Percentiles rank a stretch among this genome's conserved stretches.
phyloP scores from a whole-genome alignment of 2,797 vertebrate species.

The Lerista edwardsae region DNA sequence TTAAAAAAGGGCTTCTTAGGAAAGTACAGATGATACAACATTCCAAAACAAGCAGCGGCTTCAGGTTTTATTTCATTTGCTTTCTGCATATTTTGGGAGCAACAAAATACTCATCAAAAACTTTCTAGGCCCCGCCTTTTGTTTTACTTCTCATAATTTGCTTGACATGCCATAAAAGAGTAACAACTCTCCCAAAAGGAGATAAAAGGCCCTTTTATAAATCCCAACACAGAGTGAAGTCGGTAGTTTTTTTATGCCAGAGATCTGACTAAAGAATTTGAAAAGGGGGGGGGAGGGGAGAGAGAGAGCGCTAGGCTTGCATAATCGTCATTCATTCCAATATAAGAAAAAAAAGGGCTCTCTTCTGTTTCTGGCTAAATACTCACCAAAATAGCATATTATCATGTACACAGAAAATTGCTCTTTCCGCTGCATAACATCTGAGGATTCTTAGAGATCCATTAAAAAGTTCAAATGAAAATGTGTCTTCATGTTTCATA shows the following conservation, averaged over 20 bases:
- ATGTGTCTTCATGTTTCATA: constrained; percentile 12
- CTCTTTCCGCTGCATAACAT: neutral
- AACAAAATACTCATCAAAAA: neutral
- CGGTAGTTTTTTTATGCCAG: no score
- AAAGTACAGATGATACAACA: constrained; percentile 17
- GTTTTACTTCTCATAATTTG: neutral
- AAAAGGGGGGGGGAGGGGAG: neutral
- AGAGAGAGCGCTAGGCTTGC: neutral
- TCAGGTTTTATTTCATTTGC: neutral
- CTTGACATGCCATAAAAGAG: neutral
- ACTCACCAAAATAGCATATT: neutral
- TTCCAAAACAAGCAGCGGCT: neutral
- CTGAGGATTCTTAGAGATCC: constrained; percentile 1
- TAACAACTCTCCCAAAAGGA: neutral
- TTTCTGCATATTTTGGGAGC: neutral
- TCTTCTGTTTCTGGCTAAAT: neutral
- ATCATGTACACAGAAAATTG: neutral
- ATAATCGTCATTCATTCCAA: neutral
- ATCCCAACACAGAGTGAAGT: neutral
- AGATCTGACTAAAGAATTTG: neutral
- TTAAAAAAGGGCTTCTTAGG: neutral
- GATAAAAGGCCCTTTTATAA: neutral
- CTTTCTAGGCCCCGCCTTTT: neutral
- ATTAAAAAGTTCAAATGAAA: constrained; percentile 17
- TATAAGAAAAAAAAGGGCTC: neutral